phyloP scores from a whole-genome alignment of 2,888 invertebrate species.

The Drosophila leonis region DNA sequence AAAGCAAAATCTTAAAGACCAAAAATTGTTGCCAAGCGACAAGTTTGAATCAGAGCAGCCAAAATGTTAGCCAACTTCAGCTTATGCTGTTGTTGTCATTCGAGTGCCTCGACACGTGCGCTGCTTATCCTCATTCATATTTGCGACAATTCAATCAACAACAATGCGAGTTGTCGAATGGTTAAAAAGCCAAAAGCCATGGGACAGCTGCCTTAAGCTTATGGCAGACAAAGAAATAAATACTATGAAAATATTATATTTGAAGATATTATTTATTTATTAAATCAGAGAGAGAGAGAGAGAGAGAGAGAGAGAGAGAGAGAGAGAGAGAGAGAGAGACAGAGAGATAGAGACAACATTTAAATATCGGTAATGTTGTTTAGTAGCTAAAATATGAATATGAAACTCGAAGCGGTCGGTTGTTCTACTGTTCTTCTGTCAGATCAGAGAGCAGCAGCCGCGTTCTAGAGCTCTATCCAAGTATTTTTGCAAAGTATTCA shows the following conservation, averaged over 20 bases:
- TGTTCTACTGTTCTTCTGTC: too few species aligned
- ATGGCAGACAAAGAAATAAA: not conserved
- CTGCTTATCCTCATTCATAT: slow-evolving; percentile 14
- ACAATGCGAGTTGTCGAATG: slow-evolving; percentile 7
- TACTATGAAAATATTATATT: too few species aligned
- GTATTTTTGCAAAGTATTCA: too few species aligned
- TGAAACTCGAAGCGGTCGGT: too few species aligned
- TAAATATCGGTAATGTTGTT: too few species aligned
- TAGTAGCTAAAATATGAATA: too few species aligned
- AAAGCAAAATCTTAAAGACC: slow-evolving; percentile 52
- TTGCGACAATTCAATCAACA: slow-evolving; percentile 17
- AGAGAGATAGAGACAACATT: too few species aligned
- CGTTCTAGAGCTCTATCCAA: too few species aligned
- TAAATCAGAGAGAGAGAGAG: too few species aligned
- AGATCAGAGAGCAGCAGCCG: too few species aligned
- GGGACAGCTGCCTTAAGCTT: slow-evolving; percentile 1
- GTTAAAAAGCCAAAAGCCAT: slow-evolving; percentile 5
- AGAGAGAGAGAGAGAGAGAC: not conserved
- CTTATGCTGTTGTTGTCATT: not conserved
- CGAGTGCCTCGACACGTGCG: slow-evolving; percentile 23
- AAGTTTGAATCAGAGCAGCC: not conserved
- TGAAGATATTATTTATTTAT: too few species aligned
- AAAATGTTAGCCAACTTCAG: slow-evolving; percentile 1
- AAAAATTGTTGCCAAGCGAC: slow-evolving; percentile 30
- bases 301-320: too few species aligned